Conservation (phyloP, 2,888 invertebrate species). For the Phania funesta region DNA sequence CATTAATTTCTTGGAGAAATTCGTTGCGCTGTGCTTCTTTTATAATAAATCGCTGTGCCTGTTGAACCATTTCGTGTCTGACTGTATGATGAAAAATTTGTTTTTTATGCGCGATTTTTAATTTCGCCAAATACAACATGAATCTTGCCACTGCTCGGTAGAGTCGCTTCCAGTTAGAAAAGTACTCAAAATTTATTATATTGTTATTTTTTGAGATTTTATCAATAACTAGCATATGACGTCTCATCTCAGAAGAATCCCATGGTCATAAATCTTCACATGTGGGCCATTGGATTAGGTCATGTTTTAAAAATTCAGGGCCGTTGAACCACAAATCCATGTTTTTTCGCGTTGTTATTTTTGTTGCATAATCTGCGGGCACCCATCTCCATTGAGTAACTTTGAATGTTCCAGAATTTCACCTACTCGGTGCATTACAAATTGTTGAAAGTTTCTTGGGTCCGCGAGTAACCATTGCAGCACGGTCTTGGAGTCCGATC, state of each 20-base stretch:
- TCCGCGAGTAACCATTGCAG: conserved; percentile 6
- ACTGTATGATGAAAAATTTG: neutral
- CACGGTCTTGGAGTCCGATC: too few species aligned
- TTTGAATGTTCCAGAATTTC: conserved; percentile 61
- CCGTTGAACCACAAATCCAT: conserved; percentile 42
- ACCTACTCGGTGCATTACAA: too few species aligned
- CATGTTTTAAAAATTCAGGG: conserved; percentile 18
- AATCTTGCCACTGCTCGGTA: conserved; percentile 54
- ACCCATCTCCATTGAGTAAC: conserved; percentile 56
- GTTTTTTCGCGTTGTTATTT: conserved; percentile 19
- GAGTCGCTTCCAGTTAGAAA: conserved; percentile 51
- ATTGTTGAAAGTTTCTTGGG: too few species aligned
- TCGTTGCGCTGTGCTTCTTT: neutral
- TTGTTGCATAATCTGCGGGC: conserved; percentile 60
- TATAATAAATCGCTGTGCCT: conserved; percentile 2
- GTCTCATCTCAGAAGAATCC: conserved; percentile 9
- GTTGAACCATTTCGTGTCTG: neutral
- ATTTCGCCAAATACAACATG: conserved; percentile 24
- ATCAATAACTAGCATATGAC: neutral
- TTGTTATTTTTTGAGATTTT: neutral
- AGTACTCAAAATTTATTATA: conserved; percentile 45
- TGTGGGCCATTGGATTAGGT: conserved; percentile 29
- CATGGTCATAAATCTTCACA: neutral
- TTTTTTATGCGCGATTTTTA: neutral
- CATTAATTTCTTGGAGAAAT: conserved; percentile 36